phyloP scores from a whole-genome alignment of 2,113 vertebrate genomes.

The Brevimyrus niger region DNA sequence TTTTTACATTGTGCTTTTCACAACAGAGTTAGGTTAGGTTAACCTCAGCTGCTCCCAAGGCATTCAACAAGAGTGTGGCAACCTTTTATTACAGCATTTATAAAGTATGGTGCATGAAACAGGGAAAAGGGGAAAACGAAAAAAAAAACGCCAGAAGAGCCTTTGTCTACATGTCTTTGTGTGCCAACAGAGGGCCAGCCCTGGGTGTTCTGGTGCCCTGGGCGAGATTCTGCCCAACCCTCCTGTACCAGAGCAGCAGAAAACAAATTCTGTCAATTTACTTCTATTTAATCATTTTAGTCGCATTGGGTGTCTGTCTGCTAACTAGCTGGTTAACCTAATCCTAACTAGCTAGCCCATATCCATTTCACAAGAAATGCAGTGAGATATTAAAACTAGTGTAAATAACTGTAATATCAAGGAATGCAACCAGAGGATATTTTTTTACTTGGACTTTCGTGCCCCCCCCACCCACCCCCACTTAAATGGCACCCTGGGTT shows the following conservation, averaged over 20 bases:
- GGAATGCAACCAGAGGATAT: background rate
- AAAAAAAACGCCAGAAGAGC: background rate
- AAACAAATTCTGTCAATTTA: background rate
- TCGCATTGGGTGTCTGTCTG: background rate
- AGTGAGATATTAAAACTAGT: background rate
- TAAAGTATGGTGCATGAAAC: background rate
- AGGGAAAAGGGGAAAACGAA: background rate
- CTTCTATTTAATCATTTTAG: background rate
- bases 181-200: background rate
- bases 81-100: background rate
- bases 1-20: background rate
- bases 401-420: background rate
- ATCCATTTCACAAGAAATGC: background rate
- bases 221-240: background rate
- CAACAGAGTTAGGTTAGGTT: too few species aligned
- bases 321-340: background rate
- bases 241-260: background rate
- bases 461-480: background rate
- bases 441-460: background rate
- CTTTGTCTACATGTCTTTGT: background rate
- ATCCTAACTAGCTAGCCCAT: background rate
- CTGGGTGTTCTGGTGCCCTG: background rate
- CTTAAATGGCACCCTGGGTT: background rate
- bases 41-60: background rate
- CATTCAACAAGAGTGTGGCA: background rate